Evolutionary conservation across 2,113 vertebrate genomes (phyloP), one percentile per base, ranked within the genome.

Genomic region (Columba livia): DNA sequence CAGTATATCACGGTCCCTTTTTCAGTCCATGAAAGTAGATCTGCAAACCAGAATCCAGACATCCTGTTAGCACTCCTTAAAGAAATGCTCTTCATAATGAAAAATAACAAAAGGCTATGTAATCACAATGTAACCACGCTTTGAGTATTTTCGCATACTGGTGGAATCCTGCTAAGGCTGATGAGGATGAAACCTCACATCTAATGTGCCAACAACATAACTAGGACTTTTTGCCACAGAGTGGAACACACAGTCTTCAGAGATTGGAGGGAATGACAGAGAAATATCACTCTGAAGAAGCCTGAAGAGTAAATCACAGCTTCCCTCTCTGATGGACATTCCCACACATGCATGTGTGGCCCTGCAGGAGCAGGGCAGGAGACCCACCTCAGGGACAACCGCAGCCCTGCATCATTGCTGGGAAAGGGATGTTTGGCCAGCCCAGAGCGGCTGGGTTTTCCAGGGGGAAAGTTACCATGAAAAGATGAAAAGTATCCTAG

Each of bases 331-430:
- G 38, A 15, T 1, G 15, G 26, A 1, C 1, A 1, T 57, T 64
- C n/a, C 50, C 65, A 44, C 31, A 28, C 1, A 1, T 2, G 4
- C 21, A 28, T 16, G 19, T 70, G 47, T 61, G 57, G 66, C 26
- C 54, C 77, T 5, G 4, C 6, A 48, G 64, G 28, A 66, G 36
- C 29, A 44, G 79, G 44, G 34, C 56, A 80, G 38, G 24, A 15
- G 53, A 9, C 31, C 12, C 67, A 31, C 32, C 44, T 8, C 0
- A 0, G 40, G 54, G 40, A 34, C 40, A n/a, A 47, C 40, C 1
- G 0, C 29, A 40, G 36, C 54, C 7, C 0, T 1, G 0, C 4
- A 0, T 26, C 44, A 12, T 24, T 4, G 0, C 25, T 88, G 66
- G 20, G 51, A 60, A 60, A 57, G 16, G 57, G 28, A 16, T 2